Conservation (phyloP, 2,113 vertebrate genomes). For the Gadus chalcogrammus region DNA sequence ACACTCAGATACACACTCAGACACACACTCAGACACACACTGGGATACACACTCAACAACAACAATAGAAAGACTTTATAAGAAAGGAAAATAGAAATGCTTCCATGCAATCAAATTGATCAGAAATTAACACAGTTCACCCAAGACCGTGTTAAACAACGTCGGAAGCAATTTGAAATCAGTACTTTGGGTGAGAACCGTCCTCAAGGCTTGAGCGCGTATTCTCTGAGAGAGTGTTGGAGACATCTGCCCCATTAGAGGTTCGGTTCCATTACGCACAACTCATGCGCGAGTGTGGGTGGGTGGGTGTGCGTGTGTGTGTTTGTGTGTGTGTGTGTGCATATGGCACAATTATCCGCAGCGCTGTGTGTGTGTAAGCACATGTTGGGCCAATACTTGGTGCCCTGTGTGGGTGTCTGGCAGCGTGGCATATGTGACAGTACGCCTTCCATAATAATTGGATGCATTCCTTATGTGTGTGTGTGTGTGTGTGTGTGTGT, state of each 20-base stretch:
- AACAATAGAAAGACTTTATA: too few species aligned
- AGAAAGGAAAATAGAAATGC: too few species aligned
- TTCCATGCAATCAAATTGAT: too few species aligned
- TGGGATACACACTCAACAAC: too few species aligned
- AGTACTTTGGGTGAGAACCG: background rate
- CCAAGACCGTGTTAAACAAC: background rate
- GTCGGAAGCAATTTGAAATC: background rate
- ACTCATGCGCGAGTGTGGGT: background rate
- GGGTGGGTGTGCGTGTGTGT: background rate
- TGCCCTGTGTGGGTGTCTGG: slow-evolving; percentile 3
- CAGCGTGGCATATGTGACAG: background rate
- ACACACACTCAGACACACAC: too few species aligned
- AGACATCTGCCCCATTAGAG: background rate
- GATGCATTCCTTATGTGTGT: background rate
- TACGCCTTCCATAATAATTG: background rate
- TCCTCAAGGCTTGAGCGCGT: background rate
- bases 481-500: background rate
- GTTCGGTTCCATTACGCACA: background rate
- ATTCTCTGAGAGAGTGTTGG: background rate
- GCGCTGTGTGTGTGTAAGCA: background rate
- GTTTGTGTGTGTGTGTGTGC: background rate
- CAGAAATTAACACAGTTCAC: background rate
- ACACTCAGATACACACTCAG: too few species aligned
- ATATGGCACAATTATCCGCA: background rate
- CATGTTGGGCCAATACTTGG: slow-evolving; percentile 5